Evolutionary conservation across 2,797 vertebrate species (phyloP).

Genomic region (Otolemur crassicaudatus): DNA sequence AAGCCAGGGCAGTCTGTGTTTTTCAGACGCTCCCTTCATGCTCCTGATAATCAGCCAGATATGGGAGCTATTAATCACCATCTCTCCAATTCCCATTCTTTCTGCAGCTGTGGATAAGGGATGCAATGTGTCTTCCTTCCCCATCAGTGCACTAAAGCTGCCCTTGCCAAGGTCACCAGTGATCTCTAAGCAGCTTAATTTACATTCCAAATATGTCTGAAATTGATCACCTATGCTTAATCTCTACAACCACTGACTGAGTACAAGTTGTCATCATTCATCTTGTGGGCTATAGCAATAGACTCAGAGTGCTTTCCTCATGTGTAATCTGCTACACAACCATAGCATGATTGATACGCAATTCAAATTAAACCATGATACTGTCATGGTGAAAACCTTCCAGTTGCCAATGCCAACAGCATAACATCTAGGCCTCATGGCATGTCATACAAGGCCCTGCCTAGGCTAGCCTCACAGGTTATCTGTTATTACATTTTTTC

Average conservation of each 20-base stretch:
- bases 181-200: background rate
- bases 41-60: conserved; percentile 13
- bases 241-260: background rate
- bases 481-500: background rate
- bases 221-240: background rate
- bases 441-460: background rate
- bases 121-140: background rate
- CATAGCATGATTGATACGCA: background rate
- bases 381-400: background rate
- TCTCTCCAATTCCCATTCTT: background rate
- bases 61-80: background rate
- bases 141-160: background rate
- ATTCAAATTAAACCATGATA: background rate
- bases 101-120: conserved; percentile 18
- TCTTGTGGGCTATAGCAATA: background rate
- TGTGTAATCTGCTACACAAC: background rate
- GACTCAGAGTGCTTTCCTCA: background rate
- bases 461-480: background rate
- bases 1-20: background rate
- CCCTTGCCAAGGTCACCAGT: background rate
- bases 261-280: background rate
- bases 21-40: background rate
- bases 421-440: background rate
- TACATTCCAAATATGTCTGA: conserved; percentile 11
- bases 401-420: background rate